Conservation (phyloP, 1,140 invertebrate species). For the Xylocopa sonorina region DNA sequence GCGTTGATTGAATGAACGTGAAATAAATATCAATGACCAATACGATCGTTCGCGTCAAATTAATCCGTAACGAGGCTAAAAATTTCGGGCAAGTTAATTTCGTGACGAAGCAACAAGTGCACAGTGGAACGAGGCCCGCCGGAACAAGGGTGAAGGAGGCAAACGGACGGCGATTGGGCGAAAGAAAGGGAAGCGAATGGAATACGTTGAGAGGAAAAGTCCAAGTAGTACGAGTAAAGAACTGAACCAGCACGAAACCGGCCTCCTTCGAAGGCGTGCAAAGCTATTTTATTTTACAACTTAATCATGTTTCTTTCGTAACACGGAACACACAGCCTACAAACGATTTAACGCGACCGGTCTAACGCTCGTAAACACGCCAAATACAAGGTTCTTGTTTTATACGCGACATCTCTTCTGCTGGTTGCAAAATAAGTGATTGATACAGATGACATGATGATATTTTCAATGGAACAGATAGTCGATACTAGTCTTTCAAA, state of each 20-base stretch:
- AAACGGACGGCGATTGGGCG: background rate
- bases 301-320: conserved; percentile 10
- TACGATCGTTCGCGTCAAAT: no score
- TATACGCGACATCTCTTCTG: no score
- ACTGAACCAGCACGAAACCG: conserved; percentile 31
- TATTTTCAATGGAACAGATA: no score
- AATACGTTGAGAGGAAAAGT: conserved; percentile 21
- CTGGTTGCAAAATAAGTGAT: no score
- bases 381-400: no score
- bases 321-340: background rate
- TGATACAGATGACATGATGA: no score
- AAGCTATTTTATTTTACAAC: conserved; percentile 17
- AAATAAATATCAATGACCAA: no score
- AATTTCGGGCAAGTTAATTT: conserved; percentile 37
- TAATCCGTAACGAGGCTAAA: background rate
- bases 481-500: no score
- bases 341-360: background rate
- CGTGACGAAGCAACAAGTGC: conserved; percentile 54
- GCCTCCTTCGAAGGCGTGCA: conserved; percentile 13
- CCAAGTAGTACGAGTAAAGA: conserved; percentile 35
- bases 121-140: conserved; percentile 21
- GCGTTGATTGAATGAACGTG: no score
- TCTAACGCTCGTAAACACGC: background rate
- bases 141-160: background rate
- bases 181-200: conserved; percentile 23